Base-by-base conservation (phyloP, 2,113 vertebrate genomes). In the Pitta sordida region DNA sequence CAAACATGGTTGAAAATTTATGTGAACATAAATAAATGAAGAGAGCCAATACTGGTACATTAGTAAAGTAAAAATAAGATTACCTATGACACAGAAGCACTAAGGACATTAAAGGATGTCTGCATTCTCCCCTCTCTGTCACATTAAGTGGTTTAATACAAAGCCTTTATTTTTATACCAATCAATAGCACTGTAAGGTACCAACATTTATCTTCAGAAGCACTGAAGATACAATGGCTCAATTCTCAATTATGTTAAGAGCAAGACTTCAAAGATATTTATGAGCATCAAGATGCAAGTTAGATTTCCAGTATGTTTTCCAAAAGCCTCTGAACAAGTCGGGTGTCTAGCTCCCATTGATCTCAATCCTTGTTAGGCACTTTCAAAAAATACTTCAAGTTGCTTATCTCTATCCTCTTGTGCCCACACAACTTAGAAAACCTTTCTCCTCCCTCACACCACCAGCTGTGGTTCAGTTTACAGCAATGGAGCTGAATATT, bases 141-240 rank as follows among this genome's bases (percentile, higher is more conserved):
- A 95, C 93, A 88, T 92, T 92, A 96, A 96, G 87, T 92, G 91
- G 87, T 94, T 96, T 95, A 94, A 95, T 93, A 87, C 88, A 94
- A 95, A 95, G 91, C 84, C 75, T 94, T 93, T 96, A 94, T 96
- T 96, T 96, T 96, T 94, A 90, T 94, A 91, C 82, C 67, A 86
- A 94, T 96, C 95, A 90, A 96, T 96, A 96, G 74, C 87, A 85
- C 75, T 94, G 81, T 82, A 92, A 87, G 70, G 69, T 87, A 93
- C 68, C 82, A 91, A 77, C 75, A 87, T 93, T 86, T 90, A 74
- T 90, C 91, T 96, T 88, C 94, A 92, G 78, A 91, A 93, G 75
- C 71, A 83, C 63, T 91, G 87, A 87, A 77, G 87, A 92, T 55
- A 83, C 65, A 83, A 48, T 17, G 36, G 83, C 63, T 93, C 93